These are phyloP conservation scores for Lindbergichthys nudifrons DNA, from an alignment of 2,797 vertebrate genomes.

Conservation along the genomic window DNA sequence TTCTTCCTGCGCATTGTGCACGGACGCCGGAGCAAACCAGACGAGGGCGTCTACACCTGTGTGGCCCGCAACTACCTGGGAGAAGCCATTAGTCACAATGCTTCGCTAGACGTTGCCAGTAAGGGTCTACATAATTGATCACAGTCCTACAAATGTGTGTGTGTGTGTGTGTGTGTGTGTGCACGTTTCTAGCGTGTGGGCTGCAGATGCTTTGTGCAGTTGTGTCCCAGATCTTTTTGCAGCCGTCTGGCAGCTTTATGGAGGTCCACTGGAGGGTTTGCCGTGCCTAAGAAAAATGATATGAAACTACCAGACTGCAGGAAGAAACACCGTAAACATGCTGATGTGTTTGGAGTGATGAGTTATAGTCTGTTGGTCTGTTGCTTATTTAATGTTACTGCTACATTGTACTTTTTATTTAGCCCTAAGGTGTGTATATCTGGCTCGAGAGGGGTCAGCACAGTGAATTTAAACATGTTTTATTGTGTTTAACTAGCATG, in stretches of 20 bases:
- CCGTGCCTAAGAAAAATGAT: slow-evolving; percentile 50
- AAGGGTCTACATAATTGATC: slow-evolving; percentile 67
- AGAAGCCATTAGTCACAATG: slow-evolving; percentile 91
- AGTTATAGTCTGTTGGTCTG: slow-evolving; percentile 29
- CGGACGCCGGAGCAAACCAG: slow-evolving; percentile 91
- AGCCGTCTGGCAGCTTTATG: slow-evolving; percentile 42
- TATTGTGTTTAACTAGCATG: too few relatives aligned
- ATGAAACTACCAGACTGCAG: slow-evolving; percentile 32
- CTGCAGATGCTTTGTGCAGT: slow-evolving; percentile 30
- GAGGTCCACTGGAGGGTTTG: slow-evolving; percentile 45
- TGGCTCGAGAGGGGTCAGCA: slow-evolving; percentile 12
- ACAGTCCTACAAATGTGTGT: slow-evolving; percentile 11
- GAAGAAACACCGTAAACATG: slow-evolving; percentile 26
- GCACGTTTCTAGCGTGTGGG: slow-evolving; percentile 1
- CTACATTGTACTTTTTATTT: slow-evolving; percentile 21
- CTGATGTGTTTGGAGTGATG: slow-evolving; percentile 24
- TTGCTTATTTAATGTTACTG: slow-evolving; percentile 25
- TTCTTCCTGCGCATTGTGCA: slow-evolving; percentile 96
- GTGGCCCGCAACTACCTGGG: slow-evolving; percentile 95
- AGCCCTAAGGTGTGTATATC: slow-evolving; percentile 3
- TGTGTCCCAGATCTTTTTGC: slow-evolving; percentile 58
- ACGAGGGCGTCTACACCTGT: slow-evolving; percentile 94
- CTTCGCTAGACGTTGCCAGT: slow-evolving; percentile 95
- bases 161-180: slow-evolving; percentile 17
- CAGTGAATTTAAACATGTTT: background rate